Percentiles rank a stretch among this genome's conserved stretches.
Conservation (phyloP, 1,140 invertebrate species). For the Drosophila baimaii region DNA sequence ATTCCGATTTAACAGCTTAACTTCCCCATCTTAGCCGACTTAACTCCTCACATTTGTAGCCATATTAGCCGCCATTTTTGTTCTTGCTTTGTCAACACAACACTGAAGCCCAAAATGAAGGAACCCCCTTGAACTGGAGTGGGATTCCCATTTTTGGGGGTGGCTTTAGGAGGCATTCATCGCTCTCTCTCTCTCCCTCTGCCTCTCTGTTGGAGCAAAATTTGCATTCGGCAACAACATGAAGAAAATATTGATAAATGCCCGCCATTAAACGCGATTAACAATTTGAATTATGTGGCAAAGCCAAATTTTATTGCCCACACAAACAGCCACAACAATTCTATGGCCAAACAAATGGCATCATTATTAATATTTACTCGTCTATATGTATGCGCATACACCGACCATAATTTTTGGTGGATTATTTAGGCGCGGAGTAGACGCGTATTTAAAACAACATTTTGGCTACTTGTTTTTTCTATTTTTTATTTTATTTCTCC, state of each 20-base stretch:
- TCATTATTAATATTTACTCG: slow-evolving; percentile 75
- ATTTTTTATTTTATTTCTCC: slow-evolving; percentile 1
- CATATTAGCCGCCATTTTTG: slow-evolving; percentile 78
- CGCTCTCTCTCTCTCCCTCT: background rate
- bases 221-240: slow-evolving; percentile 60
- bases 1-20: background rate
- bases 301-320: slow-evolving; percentile 82
- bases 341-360: slow-evolving; percentile 80
- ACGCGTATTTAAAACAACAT: slow-evolving; percentile 58
- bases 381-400: slow-evolving; percentile 39
- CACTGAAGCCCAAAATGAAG: slow-evolving; percentile 46
- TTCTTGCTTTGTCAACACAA: slow-evolving; percentile 72
- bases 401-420: slow-evolving; percentile 62
- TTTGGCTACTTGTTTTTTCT: slow-evolving; percentile 44
- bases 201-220: slow-evolving; percentile 5
- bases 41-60: slow-evolving; percentile 28
- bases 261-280: slow-evolving; percentile 82
- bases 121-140: slow-evolving; percentile 15
- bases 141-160: slow-evolving; percentile 26
- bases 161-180: slow-evolving; percentile 29
- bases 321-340: slow-evolving; percentile 59
- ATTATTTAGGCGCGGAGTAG: slow-evolving; percentile 43
- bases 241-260: slow-evolving; percentile 79
- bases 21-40: background rate
- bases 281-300: slow-evolving; percentile 82